Base-by-base conservation (phyloP, 2,888 invertebrate genomes). In the Cheilosia vernalis region DNA sequence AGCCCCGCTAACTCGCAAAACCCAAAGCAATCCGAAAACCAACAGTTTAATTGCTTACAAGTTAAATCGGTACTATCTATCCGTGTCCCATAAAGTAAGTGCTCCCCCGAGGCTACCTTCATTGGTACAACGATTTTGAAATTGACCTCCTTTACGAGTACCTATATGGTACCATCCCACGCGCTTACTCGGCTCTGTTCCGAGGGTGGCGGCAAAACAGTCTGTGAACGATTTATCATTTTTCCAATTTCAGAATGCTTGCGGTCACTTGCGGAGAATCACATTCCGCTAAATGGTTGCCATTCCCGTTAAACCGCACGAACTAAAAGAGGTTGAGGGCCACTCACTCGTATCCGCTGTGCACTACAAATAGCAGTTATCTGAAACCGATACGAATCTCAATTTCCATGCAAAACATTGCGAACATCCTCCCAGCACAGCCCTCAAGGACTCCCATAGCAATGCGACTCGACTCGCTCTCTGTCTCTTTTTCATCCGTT, bases 391-490 rank as follows among this genome's bases (percentile, higher is more conserved):
- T 85, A 76, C 80, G 76, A 85, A 85, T 85, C 84, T 66, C 70
- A 76, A 85, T 85, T 81, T 85, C 61, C 44, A 85, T 85, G 84
- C 81, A 85, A 85, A 81, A 81, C 80, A 69, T 61, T 80, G 44
- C 27, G 30, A 67, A 61, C 61, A 67, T 49, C 33, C 51, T 69
- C 33, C 49, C 13, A 17, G 17, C 15, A 47, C 21, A 47, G 19
- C 69, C 79, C 79, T 73, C 40, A 84, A 84, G 83, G 83, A 83
- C 61, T 56, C 17, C 27, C 44, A 17, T 7, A 30, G 49, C 33
- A 63, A 69, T 76, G 56, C 47, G 64, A 72, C 61, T 69, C 21
- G 33, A 3, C 47, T 33, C 37, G 37, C 37, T 27, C 53, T 9
- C 15, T 44, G 44, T 47, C 10, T 49, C 24, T 51, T 27, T 27